Evolutionary conservation across 1,140 invertebrate genomes (phyloP).

Genomic region (Bradynema listronoti): DNA sequence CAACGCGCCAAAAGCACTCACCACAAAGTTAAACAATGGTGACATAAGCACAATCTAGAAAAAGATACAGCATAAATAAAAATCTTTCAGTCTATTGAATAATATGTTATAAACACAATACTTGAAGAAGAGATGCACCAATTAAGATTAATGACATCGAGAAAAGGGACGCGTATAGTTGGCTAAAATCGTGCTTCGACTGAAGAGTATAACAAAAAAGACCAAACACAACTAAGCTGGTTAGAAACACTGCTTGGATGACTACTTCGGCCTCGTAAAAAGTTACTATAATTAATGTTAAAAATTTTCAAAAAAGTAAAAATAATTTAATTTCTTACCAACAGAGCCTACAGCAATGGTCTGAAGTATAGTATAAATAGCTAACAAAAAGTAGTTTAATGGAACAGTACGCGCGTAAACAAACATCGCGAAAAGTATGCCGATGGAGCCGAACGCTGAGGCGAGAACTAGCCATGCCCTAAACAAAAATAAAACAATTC

Average conservation of each 20-base stretch:
- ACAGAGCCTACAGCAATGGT: constrained; percentile 59
- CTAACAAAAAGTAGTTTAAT: constrained; percentile 61
- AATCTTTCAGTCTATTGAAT: background rate
- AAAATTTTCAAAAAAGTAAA: constrained; percentile 18
- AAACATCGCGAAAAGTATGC: constrained; percentile 59
- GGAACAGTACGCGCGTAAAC: constrained; percentile 60
- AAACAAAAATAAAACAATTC: no score
- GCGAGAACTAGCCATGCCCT: constrained; percentile 59
- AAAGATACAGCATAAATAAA: constrained; percentile 16
- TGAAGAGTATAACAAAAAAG: constrained; percentile 62
- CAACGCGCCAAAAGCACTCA: constrained; percentile 59
- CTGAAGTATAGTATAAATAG: constrained; percentile 60
- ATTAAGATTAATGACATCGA: constrained; percentile 47
- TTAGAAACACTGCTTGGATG: constrained; percentile 60
- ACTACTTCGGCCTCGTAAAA: constrained; percentile 60
- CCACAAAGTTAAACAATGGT: constrained; percentile 58
- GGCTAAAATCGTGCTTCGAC: constrained; percentile 61
- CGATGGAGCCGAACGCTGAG: constrained; percentile 59
- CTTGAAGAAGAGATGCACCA: constrained; percentile 36
- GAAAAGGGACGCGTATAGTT: constrained; percentile 48
- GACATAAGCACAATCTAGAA: constrained; percentile 60
- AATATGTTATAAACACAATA: constrained; percentile 13
- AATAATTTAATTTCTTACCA: constrained; percentile 52
- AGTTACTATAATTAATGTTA: constrained; percentile 57
- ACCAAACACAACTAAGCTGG: constrained; percentile 59